Conservation (phyloP, 1,140 invertebrate species). For the Solenopsis invicta region DNA sequence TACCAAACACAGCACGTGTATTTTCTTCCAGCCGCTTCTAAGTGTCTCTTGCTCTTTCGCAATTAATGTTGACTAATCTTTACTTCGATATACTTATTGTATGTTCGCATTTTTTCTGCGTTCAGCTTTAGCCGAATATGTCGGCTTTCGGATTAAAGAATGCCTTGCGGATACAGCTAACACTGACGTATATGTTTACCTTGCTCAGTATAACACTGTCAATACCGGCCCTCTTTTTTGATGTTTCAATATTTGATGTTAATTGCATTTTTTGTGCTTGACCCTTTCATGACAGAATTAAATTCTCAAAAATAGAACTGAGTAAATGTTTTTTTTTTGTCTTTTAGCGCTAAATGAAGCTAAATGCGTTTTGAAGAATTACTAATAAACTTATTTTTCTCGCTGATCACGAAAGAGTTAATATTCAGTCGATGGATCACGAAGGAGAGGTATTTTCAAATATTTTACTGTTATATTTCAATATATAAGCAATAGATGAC, state of each 20-base stretch:
- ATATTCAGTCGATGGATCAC: slow-evolving; percentile 2
- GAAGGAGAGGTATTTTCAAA: neutral
- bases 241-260: slow-evolving; percentile 69
- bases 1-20: neutral
- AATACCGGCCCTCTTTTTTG: slow-evolving; percentile 83
- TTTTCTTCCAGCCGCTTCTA: slow-evolving; percentile 5
- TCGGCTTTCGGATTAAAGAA: slow-evolving; percentile 18
- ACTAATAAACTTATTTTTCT: neutral
- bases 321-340: neutral
- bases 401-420: slow-evolving; percentile 46
- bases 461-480: neutral
- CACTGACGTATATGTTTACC: slow-evolving; percentile 87
- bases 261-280: slow-evolving; percentile 40
- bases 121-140: slow-evolving; percentile 47
- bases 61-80: slow-evolving; percentile 20
- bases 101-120: slow-evolving; percentile 37
- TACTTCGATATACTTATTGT: slow-evolving; percentile 22
- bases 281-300: slow-evolving; percentile 36
- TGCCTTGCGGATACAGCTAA: slow-evolving; percentile 79
- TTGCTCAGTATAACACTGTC: slow-evolving; percentile 88
- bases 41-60: slow-evolving; percentile 21
- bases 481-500: neutral
- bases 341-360: slow-evolving; percentile 3
- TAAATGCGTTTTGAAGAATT: slow-evolving; percentile 1
- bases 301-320: neutral